Evolutionary conservation across 2,888 invertebrate genomes (phyloP), one percentile per base, ranked within the genome.

Genomic region (Phytoseiulus persimilis): DNA sequence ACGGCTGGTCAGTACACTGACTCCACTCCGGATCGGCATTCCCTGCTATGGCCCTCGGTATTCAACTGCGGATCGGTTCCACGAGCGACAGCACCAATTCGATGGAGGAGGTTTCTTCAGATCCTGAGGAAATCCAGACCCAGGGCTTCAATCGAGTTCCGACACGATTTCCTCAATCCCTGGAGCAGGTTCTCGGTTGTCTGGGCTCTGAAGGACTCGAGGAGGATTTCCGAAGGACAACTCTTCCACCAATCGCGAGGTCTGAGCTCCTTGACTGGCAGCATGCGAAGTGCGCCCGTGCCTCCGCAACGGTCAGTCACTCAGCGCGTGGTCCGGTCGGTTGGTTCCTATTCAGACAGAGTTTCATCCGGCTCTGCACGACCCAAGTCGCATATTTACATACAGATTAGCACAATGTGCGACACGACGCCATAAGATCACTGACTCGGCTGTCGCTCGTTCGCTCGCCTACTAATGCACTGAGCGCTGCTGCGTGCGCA

Each of bases 331-430:
- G 65, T 65, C 65, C 65, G 46, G 46, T 11, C 9, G 9, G 18
- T 65, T 14, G 65, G 28, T 65, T 65, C 65, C 65, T 65, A 65
- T 18, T 39, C 39, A 39, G 39, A 39, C 39, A 39, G 39, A 39
- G 39, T 39, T 39, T 65, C 65, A 65, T 65, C 65, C 65, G 65
- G 65, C 65, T 65, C 65, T 65, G 65, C 65, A 18, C 28, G 65
- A 65, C 65, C 65, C 65, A 14, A 65, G 65, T 65, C 65, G 65
- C 65, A 65, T 65, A 65, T 65, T 65, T 65, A 65, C 65, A 65
- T 65, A 65, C 65, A 65, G 65, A 65, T 65, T 65, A 65, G 65
- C 65, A 65, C 65, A 65, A 65, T 65, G 65, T 65, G 65, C 65
- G 65, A 65, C 65, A 65, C 65, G 65, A 65, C 65, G 65, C 65